phyloP scores from a whole-genome alignment of 2,797 vertebrate species.

The Coranthus polyacanthus region DNA sequence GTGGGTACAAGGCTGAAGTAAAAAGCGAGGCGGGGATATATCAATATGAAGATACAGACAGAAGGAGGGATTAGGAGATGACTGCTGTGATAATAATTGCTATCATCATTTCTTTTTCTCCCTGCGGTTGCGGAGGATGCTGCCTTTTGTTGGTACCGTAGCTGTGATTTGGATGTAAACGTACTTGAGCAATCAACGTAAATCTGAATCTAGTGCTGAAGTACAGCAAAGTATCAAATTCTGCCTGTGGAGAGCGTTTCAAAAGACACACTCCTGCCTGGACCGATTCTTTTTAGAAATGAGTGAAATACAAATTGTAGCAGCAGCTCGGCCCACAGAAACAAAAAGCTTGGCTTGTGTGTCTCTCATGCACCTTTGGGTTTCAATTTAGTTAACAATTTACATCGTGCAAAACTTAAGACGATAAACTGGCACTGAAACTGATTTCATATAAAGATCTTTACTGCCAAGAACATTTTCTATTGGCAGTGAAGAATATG shows the following conservation, averaged over 20 bases:
- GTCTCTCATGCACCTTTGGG: constrained; percentile 6
- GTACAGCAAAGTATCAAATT: not conserved
- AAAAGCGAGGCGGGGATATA: constrained; percentile 3
- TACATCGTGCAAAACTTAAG: too few species aligned
- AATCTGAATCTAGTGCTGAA: constrained; percentile 33
- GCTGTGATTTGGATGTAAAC: constrained; percentile 24
- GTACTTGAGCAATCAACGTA: constrained; percentile 1
- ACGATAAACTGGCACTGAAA: too few species aligned
- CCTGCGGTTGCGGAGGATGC: constrained; percentile 2
- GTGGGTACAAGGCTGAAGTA: constrained; percentile 4
- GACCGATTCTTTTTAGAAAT: too few species aligned
- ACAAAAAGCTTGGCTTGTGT: not conserved
- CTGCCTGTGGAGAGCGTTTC: not conserved
- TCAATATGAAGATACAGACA: constrained; percentile 31
- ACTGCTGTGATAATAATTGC: constrained; percentile 51
- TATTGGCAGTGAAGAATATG: too few species aligned
- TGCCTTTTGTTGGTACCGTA: constrained; percentile 3
- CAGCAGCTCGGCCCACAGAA: not conserved
- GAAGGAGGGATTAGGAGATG: constrained; percentile 42
- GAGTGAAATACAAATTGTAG: constrained; percentile 4
- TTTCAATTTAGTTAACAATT: too few species aligned
- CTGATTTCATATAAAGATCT: too few species aligned
- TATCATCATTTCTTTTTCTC: constrained; percentile 23
- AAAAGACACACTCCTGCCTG: not conserved
- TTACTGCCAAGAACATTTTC: too few species aligned